Evolutionary conservation across 2,113 vertebrate species (phyloP), one percentile per base, ranked within the genome.

Genomic region (Nansenia antarctica): DNA sequence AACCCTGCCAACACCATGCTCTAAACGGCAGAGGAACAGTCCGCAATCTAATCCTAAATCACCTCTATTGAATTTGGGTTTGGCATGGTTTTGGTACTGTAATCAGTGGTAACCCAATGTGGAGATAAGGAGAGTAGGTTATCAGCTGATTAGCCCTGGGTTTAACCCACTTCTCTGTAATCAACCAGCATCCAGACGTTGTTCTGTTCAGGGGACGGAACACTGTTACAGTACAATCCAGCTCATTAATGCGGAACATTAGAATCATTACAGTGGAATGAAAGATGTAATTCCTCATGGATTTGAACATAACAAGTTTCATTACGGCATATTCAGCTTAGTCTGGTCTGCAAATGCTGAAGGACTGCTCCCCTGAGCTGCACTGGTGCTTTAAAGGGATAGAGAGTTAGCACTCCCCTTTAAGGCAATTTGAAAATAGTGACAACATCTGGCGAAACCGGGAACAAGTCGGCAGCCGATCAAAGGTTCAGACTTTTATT

Each of bases 181-280:
- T 87, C 82, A 84, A 70, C 68, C 22, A 15, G 18, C 59, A 62
- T n/a, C n/a, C 73, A 82, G 47, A 45, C 78, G 54, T 78, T 47
- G 30, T 62, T 39, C 47, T 58, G 39, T 42, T 42, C 18, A 42
- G 39, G 63, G 26, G 63, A 24, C 65, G 35, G 60, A 73, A 77
- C 76, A 1, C 34, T 20, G 12, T 31, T 60, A 26, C 12, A 22
- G 47, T 60, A 26, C 12, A 22, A 60, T 34, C 57, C 34, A 54
- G 64, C 54, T 80, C 35, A 49, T 81, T 76, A 73, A 69, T 27
- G 60, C 52, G 55, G 45, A 72, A 57, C 24, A 49, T 70, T 71
- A 78, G 3, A 58, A 69, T 11, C 9, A 75, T 82, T 72, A 69
- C 22, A 5, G 60, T 11, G 32, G 69, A 79, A 49, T n/a, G n/a